phyloP scores from a whole-genome alignment of 2,888 invertebrate genomes.

The Spilosoma lubricipeda region DNA sequence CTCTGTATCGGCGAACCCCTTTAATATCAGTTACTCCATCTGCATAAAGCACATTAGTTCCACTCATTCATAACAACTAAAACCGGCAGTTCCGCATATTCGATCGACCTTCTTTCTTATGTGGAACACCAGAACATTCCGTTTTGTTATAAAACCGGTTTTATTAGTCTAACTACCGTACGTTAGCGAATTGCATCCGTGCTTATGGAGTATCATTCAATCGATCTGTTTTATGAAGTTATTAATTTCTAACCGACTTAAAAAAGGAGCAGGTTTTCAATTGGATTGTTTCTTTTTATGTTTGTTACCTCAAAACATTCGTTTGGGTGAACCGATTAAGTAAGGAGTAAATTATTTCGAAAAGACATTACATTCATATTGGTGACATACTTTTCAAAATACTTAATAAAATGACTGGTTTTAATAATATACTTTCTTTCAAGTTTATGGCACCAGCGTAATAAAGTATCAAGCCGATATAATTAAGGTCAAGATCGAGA shows the following conservation, averaged over 20 bases:
- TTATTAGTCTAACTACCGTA: neutral
- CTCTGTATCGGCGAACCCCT: neutral
- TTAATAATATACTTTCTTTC: too few relatives aligned
- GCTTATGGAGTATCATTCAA: neutral
- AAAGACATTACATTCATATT: too few relatives aligned
- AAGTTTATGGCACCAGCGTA: too few relatives aligned
- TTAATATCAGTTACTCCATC: neutral
- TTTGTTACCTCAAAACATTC: too few relatives aligned
- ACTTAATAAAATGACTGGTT: too few relatives aligned
- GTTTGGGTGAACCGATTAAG: too few relatives aligned
- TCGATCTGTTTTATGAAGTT: neutral
- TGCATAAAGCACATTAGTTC: slow-evolving; percentile 13
- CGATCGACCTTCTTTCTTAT: slow-evolving; percentile 46
- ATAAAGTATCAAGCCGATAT: too few relatives aligned
- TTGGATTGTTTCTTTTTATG: too few relatives aligned
- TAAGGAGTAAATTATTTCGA: too few relatives aligned
- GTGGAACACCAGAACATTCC: slow-evolving; percentile 42
- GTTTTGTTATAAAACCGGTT: slow-evolving; percentile 45
- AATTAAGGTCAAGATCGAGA: too few relatives aligned
- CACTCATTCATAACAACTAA: slow-evolving; percentile 9
- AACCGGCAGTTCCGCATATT: slow-evolving; percentile 28
- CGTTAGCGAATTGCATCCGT: neutral
- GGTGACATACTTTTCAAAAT: neutral
- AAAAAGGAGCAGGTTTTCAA: neutral
- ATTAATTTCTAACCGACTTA: neutral